Evolutionary conservation across 2,797 vertebrate genomes (phyloP).

Genomic region (Sebastes melanostomus): DNA sequence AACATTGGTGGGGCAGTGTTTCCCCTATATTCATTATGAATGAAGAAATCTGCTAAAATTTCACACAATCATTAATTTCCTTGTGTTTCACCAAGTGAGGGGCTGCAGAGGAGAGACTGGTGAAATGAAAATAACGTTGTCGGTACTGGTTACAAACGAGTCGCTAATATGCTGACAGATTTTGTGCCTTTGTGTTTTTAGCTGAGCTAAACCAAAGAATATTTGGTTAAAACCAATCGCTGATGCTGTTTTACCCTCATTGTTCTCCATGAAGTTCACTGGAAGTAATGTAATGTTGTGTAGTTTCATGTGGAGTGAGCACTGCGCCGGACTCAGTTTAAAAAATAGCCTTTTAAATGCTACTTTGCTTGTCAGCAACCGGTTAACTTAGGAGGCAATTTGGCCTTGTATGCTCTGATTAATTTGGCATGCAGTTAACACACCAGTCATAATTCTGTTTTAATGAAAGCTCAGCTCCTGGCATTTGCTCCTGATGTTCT

Average conservation of each 20-base stretch:
- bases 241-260: neutral
- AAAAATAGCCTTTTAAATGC: neutral
- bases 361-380: neutral
- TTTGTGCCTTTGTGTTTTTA: neutral
- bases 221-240: neutral
- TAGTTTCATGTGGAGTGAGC: rapidly evolving
- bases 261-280: neutral
- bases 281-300: neutral
- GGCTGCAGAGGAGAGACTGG: neutral
- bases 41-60: neutral
- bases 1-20: neutral
- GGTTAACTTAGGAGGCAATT: neutral
- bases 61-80: neutral
- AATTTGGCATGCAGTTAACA: neutral
- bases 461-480: neutral
- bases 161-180: neutral
- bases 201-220: too few relatives aligned
- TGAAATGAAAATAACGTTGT: too few relatives aligned
- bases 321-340: neutral
- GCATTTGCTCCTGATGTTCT: neutral
- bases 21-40: neutral
- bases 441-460: neutral
- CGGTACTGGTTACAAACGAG: neutral
- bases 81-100: rapidly evolving
- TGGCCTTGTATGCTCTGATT: neutral